phyloP scores from a whole-genome alignment of 2,797 vertebrate species.

The Chelonia mydas region DNA sequence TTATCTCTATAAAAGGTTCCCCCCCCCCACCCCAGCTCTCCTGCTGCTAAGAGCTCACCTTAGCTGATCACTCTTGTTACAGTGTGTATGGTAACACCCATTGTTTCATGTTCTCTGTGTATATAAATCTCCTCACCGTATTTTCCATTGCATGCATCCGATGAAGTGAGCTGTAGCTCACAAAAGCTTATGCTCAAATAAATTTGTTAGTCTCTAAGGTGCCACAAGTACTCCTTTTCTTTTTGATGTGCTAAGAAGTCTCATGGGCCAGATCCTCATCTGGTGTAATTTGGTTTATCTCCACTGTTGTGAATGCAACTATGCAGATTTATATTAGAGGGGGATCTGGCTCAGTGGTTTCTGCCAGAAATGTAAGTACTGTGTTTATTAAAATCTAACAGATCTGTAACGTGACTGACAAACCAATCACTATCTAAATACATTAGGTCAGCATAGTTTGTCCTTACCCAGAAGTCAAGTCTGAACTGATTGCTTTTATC shows the following conservation, averaged over 20 bases:
- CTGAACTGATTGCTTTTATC: constrained; percentile 23
- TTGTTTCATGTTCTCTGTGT: too few species aligned
- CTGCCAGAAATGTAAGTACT: not conserved
- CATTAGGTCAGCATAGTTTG: constrained; percentile 33
- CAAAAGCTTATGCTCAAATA: too few species aligned
- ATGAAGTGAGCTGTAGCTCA: too few species aligned
- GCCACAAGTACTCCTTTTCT: too few species aligned
- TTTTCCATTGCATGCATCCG: too few species aligned
- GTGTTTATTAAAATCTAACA: not conserved
- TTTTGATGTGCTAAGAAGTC: constrained; percentile 45
- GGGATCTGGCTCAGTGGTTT: not conserved
- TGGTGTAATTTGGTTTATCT: constrained; percentile 37
- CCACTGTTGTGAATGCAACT: not conserved
- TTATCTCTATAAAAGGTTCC: too few species aligned
- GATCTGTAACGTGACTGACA: not conserved
- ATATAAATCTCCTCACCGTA: too few species aligned
- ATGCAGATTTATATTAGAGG: not conserved
- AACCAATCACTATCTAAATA: not conserved
- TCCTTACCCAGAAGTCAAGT: not conserved
- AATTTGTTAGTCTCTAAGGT: too few species aligned
- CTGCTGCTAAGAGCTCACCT: too few species aligned
- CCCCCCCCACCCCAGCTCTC: too few species aligned
- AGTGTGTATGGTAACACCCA: too few species aligned
- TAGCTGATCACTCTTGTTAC: too few species aligned
- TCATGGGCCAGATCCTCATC: constrained; percentile 45